These are phyloP conservation scores for Laticauda colubrina DNA, from an alignment of 2,113 vertebrate species.

Conservation along the genomic window DNA sequence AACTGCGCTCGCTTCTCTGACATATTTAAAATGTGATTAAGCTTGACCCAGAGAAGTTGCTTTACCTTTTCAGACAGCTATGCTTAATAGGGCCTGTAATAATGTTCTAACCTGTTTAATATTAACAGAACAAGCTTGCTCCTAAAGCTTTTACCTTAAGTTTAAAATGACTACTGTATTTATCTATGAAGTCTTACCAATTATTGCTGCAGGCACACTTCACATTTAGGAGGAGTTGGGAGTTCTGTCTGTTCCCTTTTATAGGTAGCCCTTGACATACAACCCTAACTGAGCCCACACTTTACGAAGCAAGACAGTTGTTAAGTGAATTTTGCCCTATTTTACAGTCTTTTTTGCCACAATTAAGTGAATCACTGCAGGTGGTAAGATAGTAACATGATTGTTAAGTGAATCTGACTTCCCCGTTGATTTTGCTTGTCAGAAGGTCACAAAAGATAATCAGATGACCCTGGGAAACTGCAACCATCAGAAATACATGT, in stretches of 20 bases:
- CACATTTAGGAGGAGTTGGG: background rate
- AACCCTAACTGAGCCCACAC: background rate
- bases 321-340: background rate
- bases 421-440: background rate
- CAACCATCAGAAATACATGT: background rate
- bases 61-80: background rate
- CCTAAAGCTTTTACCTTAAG: background rate
- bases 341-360: background rate
- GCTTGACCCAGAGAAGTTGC: background rate
- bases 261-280: background rate
- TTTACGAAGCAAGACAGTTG: background rate
- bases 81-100: background rate
- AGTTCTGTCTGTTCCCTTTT: background rate
- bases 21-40: background rate
- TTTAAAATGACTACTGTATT: background rate
- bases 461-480: background rate
- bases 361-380: background rate
- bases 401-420: background rate
- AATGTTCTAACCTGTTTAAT: background rate
- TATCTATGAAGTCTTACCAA: background rate
- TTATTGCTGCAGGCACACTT: background rate
- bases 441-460: background rate
- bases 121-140: background rate
- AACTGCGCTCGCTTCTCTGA: background rate
- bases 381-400: background rate